Conservation (phyloP, 2,797 vertebrate species). For the Echeneis naucrates region DNA sequence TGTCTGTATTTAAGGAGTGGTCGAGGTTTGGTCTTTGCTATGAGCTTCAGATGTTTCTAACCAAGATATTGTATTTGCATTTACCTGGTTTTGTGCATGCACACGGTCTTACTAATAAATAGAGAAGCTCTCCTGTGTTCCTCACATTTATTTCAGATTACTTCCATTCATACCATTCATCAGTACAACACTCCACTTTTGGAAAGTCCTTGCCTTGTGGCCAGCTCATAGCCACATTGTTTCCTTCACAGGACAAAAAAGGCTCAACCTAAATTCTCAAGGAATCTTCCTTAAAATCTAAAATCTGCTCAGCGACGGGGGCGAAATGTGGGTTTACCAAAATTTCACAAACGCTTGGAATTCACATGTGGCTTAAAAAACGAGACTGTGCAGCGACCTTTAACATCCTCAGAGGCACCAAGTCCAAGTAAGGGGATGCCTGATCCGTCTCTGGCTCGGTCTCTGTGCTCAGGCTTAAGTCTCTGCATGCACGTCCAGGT, state of each 20-base stretch:
- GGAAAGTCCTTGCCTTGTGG: background rate
- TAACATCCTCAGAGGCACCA: constrained; percentile 6
- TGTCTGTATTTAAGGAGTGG: too few species aligned
- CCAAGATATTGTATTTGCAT: too few species aligned
- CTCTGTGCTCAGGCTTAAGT: constrained; percentile 21
- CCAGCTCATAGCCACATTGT: background rate
- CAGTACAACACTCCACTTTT: background rate
- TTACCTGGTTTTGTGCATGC: too few species aligned
- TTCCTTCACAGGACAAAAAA: background rate
- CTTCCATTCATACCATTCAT: background rate
- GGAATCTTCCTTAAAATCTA: constrained; percentile 8
- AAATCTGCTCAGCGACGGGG: constrained; percentile 9
- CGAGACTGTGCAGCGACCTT: background rate
- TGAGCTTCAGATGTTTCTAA: too few species aligned
- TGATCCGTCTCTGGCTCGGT: constrained; percentile 14
- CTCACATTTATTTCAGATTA: too few species aligned
- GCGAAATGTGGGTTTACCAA: background rate
- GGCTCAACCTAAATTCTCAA: background rate
- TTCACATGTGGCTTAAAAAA: constrained; percentile 58
- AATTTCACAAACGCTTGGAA: constrained; percentile 3
- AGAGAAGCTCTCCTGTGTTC: too few species aligned
- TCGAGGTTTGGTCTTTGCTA: too few species aligned
- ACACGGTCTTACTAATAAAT: too few species aligned
- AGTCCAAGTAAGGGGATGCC: background rate
- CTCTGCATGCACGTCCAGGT: too few species aligned